A percentile compares a stretch with the other conserved stretches of the same genome.
Conservation (phyloP, 2,113 vertebrate genomes). For the Ammodytes marinus region DNA sequence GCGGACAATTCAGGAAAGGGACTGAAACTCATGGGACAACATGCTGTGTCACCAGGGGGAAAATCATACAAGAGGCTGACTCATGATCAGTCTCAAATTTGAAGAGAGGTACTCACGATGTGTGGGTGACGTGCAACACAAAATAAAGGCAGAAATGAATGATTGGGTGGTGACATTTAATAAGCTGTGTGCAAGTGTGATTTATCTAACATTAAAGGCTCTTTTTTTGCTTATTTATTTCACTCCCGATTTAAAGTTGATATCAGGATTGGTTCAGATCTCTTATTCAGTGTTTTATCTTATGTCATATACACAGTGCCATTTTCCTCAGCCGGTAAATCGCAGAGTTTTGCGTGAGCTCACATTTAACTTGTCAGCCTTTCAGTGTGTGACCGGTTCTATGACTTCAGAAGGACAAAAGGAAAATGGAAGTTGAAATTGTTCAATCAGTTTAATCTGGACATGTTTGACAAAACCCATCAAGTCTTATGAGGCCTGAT, state of each 20-base stretch:
- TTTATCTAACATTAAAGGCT: too few species aligned
- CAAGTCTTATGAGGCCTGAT: constrained; percentile 41
- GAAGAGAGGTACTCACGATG: neutral
- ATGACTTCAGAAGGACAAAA: neutral
- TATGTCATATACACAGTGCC: neutral
- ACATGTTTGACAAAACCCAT: constrained; percentile 35
- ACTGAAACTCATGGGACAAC: constrained; percentile 34
- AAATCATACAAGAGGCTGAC: constrained; percentile 2
- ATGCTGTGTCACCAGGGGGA: neutral
- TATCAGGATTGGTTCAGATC: too few species aligned
- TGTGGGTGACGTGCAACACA: neutral
- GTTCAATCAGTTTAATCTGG: constrained; percentile 57
- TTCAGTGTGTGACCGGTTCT: neutral
- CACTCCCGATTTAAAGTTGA: too few species aligned
- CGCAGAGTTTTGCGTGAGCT: neutral
- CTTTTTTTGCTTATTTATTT: too few species aligned
- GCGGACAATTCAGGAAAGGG: constrained; percentile 20
- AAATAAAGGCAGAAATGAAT: constrained; percentile 23
- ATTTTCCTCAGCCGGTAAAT: neutral
- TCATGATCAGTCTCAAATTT: neutral
- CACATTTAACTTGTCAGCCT: neutral
- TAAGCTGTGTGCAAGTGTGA: too few species aligned
- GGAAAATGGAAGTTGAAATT: neutral
- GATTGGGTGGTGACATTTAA: constrained; percentile 8
- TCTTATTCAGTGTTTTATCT: neutral